Conservation (phyloP, 2,113 vertebrate species). For the Tor tambroides region DNA sequence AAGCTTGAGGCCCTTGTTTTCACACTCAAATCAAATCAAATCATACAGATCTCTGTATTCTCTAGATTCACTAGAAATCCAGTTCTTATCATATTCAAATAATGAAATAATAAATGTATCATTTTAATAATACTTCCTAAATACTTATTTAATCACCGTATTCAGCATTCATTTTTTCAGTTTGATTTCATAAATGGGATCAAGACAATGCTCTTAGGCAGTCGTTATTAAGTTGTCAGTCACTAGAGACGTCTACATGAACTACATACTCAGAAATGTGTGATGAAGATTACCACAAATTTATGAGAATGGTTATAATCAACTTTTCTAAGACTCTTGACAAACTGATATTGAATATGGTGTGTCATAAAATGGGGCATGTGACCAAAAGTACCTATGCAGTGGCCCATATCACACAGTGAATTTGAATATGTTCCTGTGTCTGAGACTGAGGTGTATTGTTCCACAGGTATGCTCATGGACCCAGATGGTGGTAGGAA, state of each 20-base stretch:
- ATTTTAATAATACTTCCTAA: background rate
- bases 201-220: background rate
- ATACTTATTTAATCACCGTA: too few relatives aligned
- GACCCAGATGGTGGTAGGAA: conserved; percentile 79
- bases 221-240: background rate
- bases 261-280: background rate
- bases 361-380: background rate
- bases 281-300: background rate
- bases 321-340: background rate
- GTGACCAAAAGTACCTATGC: background rate
- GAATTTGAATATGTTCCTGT: conserved; percentile 6
- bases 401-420: background rate
- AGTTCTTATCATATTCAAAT: background rate
- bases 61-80: background rate
- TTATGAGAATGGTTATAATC: background rate
- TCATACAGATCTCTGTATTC: background rate
- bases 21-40: too few relatives aligned
- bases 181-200: background rate
- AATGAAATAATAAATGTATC: background rate
- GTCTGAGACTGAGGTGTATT: conserved; percentile 72
- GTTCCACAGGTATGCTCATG: conserved; percentile 79
- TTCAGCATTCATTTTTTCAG: background rate
- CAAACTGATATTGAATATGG: background rate
- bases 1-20: conserved; percentile 19
- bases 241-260: conserved; percentile 4